These are phyloP conservation scores for Anas bahamensis DNA, from an alignment of 2,797 vertebrate species.

Conservation along the genomic window DNA sequence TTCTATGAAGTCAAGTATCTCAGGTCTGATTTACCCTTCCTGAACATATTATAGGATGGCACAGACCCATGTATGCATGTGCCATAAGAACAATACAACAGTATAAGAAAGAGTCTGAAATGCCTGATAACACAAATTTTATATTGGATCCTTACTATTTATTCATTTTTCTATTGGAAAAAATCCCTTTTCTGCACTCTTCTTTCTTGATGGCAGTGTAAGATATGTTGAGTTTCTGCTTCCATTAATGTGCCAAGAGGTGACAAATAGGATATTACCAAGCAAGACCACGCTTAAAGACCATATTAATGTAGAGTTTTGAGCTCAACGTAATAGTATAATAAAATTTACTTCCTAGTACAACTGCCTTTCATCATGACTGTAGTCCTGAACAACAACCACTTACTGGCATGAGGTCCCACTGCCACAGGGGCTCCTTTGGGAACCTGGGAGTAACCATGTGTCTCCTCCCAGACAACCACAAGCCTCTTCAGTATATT, in stretches of 20 bases:
- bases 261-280: not conserved
- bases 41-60: not conserved
- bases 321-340: not conserved
- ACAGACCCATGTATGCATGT: accelerated
- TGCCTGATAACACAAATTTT: not conserved
- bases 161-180: not conserved
- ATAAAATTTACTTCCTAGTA: not conserved
- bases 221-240: not conserved
- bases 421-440: not conserved
- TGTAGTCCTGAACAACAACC: too few species aligned
- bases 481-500: not conserved
- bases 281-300: not conserved
- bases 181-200: not conserved
- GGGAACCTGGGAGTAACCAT: not conserved
- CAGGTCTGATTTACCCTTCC: not conserved
- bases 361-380: not conserved
- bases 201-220: not conserved
- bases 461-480: not conserved
- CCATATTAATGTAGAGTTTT: not conserved
- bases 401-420: not conserved
- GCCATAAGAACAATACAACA: not conserved
- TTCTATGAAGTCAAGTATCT: not conserved
- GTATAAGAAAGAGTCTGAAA: not conserved
- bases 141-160: not conserved
- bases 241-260: not conserved